Evolutionary conservation across 2,113 vertebrate genomes (phyloP).

Genomic region (Electrona antarctica): DNA sequence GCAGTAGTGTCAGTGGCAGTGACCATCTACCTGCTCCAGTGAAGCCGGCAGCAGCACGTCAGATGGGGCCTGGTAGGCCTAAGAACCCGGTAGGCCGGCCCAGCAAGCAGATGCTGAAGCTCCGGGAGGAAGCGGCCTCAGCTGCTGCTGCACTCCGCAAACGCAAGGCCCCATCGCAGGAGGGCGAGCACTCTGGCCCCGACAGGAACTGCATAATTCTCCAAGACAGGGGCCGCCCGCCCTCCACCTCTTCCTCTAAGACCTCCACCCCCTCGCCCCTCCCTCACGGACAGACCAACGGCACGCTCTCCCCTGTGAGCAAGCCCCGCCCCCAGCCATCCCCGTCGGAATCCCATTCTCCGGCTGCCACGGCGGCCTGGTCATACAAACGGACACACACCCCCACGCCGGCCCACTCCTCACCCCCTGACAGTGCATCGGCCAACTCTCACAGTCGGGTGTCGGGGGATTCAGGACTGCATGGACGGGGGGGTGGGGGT

Average conservation of each 20-base stretch:
- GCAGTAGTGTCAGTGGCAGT: slow-evolving; percentile 37
- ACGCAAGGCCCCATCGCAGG: slow-evolving; percentile 79
- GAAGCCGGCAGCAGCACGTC: slow-evolving; percentile 73
- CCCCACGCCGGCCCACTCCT: slow-evolving; percentile 56
- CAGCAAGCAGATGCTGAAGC: slow-evolving; percentile 82
- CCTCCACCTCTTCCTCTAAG: slow-evolving; percentile 39
- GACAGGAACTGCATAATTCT: slow-evolving; percentile 86
- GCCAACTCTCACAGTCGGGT: slow-evolving; percentile 71
- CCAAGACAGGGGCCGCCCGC: slow-evolving; percentile 73
- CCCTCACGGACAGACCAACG: slow-evolving; percentile 81
- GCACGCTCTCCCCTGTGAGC: slow-evolving; percentile 74
- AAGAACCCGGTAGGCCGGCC: slow-evolving; percentile 83
- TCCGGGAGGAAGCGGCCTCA: slow-evolving; percentile 70
- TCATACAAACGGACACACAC: slow-evolving; percentile 71
- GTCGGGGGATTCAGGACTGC: slow-evolving; percentile 68
- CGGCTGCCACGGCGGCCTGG: slow-evolving; percentile 68
- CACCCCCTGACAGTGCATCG: slow-evolving; percentile 65
- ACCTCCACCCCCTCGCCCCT: slow-evolving; percentile 69
- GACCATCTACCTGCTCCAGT: slow-evolving; percentile 74
- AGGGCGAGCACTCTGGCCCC: slow-evolving; percentile 77
- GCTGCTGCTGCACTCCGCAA: slow-evolving; percentile 79
- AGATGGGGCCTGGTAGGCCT: slow-evolving; percentile 70
- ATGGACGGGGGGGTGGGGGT: slow-evolving; percentile 66
- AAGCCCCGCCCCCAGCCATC: slow-evolving; percentile 70
- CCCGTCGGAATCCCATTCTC: slow-evolving; percentile 62